Evolutionary conservation across 2,797 vertebrate species (phyloP).

Genomic region (Anas bahamensis): DNA sequence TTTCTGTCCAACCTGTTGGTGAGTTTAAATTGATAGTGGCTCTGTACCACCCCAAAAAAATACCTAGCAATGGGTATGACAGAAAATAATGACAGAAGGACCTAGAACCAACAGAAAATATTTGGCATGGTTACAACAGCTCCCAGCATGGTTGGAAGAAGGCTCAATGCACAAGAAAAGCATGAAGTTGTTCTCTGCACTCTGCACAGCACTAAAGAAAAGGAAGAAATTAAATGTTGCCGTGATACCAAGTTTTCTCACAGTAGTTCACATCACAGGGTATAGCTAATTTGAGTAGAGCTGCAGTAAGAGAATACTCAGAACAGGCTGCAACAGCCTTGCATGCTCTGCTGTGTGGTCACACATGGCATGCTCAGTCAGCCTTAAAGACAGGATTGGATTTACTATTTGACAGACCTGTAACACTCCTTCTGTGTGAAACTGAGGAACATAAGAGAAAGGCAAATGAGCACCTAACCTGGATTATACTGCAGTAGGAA

Average conservation of each 20-base stretch:
- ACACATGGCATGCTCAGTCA: neutral
- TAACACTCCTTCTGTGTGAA: neutral
- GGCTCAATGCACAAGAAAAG: neutral
- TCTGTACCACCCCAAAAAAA: fast-evolving
- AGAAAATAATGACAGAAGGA: neutral
- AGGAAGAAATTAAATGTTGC: neutral
- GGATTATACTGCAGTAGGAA: neutral
- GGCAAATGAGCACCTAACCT: neutral
- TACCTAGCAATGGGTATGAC: neutral
- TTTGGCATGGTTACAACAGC: fast-evolving
- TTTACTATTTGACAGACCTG: neutral
- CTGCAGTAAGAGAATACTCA: fast-evolving
- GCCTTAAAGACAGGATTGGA: neutral
- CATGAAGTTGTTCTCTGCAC: neutral
- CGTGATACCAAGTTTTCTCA: fast-evolving
- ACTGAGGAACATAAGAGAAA: neutral
- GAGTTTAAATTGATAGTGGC: neutral
- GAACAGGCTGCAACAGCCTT: neutral
- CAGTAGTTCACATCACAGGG: neutral
- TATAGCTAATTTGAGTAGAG: neutral
- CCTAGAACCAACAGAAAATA: neutral
- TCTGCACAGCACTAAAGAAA: neutral
- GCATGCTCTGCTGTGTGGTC: neutral
- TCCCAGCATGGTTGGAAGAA: neutral
- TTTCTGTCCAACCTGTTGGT: neutral